These are phyloP conservation scores for Turdus rufiventris DNA, from an alignment of 2,113 vertebrate genomes.

Conservation along the genomic window DNA sequence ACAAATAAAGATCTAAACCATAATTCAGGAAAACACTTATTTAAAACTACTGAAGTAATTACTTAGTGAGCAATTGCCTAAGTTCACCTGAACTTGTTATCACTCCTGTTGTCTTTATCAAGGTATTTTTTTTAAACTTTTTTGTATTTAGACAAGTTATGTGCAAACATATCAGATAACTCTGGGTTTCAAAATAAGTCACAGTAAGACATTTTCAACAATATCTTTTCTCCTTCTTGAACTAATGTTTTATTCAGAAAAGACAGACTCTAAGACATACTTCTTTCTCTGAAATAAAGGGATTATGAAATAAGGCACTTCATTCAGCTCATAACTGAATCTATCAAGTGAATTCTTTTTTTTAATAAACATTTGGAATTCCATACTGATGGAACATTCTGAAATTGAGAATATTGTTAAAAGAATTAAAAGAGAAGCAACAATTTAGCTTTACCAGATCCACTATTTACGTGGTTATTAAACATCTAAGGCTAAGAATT, in stretches of 20 bases:
- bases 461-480: neutral
- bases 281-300: neutral
- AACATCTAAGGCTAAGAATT: neutral
- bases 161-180: neutral
- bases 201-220: neutral
- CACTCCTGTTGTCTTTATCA: neutral
- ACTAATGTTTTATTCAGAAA: neutral
- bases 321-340: neutral
- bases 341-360: neutral
- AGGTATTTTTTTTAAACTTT: neutral
- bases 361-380: neutral
- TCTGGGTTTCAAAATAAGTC: neutral
- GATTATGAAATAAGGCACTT: neutral
- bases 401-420: fast-evolving
- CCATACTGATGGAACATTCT: neutral
- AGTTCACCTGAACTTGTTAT: neutral
- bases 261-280: neutral
- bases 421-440: neutral
- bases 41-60: neutral
- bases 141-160: neutral
- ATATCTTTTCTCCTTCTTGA: neutral
- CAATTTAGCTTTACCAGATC: neutral
- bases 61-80: neutral
- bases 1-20: neutral
- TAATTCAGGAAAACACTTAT: neutral